Conservation (phyloP, 2,113 vertebrate genomes). For the Labeo rohita region DNA sequence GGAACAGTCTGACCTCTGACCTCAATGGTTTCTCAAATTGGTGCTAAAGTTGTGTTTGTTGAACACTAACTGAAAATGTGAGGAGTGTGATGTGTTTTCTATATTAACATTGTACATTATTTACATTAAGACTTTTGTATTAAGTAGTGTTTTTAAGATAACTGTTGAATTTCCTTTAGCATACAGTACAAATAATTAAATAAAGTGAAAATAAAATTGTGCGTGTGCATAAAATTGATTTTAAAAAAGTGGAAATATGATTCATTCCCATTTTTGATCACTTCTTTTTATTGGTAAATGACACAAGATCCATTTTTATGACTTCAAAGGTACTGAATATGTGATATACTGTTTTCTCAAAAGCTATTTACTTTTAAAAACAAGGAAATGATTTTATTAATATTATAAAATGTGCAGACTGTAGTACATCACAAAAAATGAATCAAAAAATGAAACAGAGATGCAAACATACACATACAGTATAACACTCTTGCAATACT, state of each 20-base stretch:
- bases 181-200: neutral
- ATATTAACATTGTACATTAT: neutral
- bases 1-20: neutral
- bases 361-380: neutral
- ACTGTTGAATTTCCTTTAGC: neutral
- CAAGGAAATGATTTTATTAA: neutral
- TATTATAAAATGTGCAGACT: neutral
- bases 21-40: slow-evolving; percentile 20
- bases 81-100: slow-evolving; percentile 13
- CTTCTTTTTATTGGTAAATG: neutral
- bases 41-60: slow-evolving; percentile 47
- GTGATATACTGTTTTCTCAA: neutral
- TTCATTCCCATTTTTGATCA: neutral
- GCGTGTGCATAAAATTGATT: neutral
- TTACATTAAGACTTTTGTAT: neutral
- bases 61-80: neutral
- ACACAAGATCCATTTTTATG: neutral
- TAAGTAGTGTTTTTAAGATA: neutral
- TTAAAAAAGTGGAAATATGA: neutral
- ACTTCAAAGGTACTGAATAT: neutral
- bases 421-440: neutral
- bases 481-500: neutral
- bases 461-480: neutral
- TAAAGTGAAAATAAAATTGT: neutral
- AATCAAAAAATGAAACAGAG: neutral